phyloP scores from a whole-genome alignment of 2,888 invertebrate species.

The Brenthis hecate region DNA sequence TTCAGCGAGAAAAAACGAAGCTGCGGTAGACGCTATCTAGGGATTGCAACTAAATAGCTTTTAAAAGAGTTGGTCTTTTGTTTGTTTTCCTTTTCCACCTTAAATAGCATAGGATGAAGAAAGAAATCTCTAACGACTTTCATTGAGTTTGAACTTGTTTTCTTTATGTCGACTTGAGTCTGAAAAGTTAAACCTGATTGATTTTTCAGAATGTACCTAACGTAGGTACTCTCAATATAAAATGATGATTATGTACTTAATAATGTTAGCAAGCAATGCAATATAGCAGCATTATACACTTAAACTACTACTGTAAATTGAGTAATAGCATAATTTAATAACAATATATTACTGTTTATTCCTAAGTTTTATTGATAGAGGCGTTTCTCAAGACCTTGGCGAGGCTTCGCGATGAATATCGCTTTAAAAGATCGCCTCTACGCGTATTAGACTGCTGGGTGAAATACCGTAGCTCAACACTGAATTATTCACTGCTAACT shows the following conservation, averaged over 20 bases:
- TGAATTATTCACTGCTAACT: conserved; percentile 65
- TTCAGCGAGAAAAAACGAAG: conserved; percentile 74
- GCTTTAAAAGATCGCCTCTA: conserved; percentile 57
- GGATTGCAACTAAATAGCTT: conserved; percentile 71
- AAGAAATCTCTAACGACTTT: conserved; percentile 40
- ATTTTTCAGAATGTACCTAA: conserved; percentile 11
- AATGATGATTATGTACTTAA: not conserved
- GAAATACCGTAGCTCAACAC: conserved; percentile 52
- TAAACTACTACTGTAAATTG: conserved; percentile 1
- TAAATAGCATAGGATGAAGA: conserved; percentile 41
- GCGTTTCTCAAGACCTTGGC: conserved; percentile 21
- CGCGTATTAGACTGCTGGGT: conserved; percentile 62
- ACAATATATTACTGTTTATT: conserved; percentile 11
- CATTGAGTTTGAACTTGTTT: conserved; percentile 35
- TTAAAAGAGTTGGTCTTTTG: conserved; percentile 69
- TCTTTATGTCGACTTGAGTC: conserved; percentile 9
- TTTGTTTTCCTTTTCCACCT: conserved; percentile 50
- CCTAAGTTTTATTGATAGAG: conserved; percentile 24
- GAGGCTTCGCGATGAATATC: conserved; percentile 69
- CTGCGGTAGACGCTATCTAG: conserved; percentile 65
- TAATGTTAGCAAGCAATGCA: not conserved
- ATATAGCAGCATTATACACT: not conserved
- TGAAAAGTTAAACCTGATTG: conserved; percentile 24
- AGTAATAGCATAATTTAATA: conserved; percentile 16
- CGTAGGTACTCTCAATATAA: not conserved